Conservation (phyloP, 1,140 invertebrate species). For the Drosophila truncata region DNA sequence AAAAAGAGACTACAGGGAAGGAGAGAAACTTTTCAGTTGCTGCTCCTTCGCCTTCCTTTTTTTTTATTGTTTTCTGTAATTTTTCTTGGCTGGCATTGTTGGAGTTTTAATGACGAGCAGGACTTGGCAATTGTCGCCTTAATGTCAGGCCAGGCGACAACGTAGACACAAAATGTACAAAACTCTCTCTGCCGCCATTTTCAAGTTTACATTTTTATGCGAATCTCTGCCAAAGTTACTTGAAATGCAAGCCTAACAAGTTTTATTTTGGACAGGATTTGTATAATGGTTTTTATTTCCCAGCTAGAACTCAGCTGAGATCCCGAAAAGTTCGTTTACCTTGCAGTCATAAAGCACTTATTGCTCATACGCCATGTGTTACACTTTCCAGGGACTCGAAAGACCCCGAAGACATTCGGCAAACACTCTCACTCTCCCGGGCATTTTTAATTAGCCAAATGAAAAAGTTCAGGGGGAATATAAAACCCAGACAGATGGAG, state of each 20-base stretch:
- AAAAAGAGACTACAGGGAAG: conserved; percentile 33
- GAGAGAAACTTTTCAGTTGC: conserved; percentile 41
- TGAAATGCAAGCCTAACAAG: conserved; percentile 45
- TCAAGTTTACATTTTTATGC: conserved; percentile 62
- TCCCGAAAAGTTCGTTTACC: conserved; percentile 58
- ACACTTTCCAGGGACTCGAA: conserved; percentile 38
- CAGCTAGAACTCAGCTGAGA: conserved; percentile 18
- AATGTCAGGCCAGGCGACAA: conserved; percentile 66
- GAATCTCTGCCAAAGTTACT: conserved; percentile 41
- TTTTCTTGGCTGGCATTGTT: conserved; percentile 62
- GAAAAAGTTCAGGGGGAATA: conserved; percentile 78
- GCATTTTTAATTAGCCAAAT: conserved; percentile 83
- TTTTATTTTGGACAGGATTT: conserved; percentile 27
- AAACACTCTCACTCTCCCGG: conserved; percentile 48
- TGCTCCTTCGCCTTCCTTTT: conserved; percentile 31
- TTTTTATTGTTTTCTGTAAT: conserved; percentile 59
- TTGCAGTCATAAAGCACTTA: conserved; percentile 74
- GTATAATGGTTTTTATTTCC: conserved; percentile 13
- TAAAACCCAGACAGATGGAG: conserved; percentile 37
- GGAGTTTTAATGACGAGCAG: conserved; percentile 78
- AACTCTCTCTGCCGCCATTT: conserved; percentile 20
- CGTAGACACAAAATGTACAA: conserved; percentile 53
- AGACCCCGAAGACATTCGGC: conserved; percentile 65
- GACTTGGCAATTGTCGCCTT: conserved; percentile 73
- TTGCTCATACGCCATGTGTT: conserved; percentile 76